phyloP scores from a whole-genome alignment of 1,140 invertebrate genomes.

The Apis cerana region DNA sequence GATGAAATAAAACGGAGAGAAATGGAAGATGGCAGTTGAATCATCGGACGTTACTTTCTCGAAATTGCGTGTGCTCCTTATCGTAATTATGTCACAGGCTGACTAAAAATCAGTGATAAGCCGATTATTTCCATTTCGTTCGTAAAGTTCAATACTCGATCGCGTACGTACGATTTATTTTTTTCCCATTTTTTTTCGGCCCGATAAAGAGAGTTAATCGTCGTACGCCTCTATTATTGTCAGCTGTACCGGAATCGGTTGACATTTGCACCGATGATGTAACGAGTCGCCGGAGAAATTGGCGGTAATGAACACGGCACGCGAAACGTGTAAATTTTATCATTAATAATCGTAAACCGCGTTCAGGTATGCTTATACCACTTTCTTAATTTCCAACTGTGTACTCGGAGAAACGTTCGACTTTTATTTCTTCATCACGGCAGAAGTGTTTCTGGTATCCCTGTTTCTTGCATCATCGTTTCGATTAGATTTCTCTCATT shows the following conservation, averaged over 20 bases:
- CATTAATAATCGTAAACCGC: conserved; percentile 59
- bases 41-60: conserved; percentile 20
- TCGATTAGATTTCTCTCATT: not conserved
- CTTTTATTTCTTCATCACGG: not conserved
- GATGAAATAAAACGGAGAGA: not conserved
- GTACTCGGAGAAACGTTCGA: not conserved
- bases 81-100: conserved; percentile 43
- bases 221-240: not conserved
- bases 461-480: not conserved
- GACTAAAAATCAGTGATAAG: conserved; percentile 21
- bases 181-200: too few species aligned
- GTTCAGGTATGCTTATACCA: conserved; percentile 5
- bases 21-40: conserved; percentile 1
- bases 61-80: conserved; percentile 8
- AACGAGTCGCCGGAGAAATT: conserved; percentile 51
- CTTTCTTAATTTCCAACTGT: not conserved
- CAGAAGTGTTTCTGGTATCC: not conserved
- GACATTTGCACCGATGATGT: conserved; percentile 32
- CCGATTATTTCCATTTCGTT: conserved; percentile 1
- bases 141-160: not conserved
- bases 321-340: conserved; percentile 64
- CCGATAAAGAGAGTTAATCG: conserved; percentile 34
- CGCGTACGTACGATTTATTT: not conserved
- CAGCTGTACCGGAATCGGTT: not conserved
- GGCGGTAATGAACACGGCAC: conserved; percentile 34